Conservation (phyloP, 2,888 invertebrate species). For the Cantharis flavilabris region DNA sequence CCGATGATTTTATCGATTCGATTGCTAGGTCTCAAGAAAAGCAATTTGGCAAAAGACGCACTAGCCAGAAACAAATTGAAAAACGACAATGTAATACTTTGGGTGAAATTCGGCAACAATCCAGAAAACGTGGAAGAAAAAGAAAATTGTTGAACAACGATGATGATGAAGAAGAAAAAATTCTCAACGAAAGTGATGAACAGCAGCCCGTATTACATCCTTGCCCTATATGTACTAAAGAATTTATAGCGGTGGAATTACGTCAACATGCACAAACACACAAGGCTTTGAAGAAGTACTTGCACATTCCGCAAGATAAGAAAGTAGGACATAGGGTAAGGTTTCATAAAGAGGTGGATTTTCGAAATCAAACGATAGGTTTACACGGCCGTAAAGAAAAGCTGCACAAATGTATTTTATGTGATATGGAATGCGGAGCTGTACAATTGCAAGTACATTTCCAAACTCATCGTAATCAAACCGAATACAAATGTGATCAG, state of each 20-base stretch:
- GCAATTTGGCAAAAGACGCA: constrained; percentile 21
- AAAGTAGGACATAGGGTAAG: constrained; percentile 34
- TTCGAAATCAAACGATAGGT: constrained; percentile 6
- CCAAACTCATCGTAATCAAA: constrained; percentile 39
- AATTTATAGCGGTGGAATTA: constrained; percentile 40
- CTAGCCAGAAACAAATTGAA: constrained; percentile 28
- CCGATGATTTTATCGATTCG: constrained; percentile 22
- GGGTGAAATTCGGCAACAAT: constrained; percentile 3
- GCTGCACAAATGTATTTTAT: constrained; percentile 43
- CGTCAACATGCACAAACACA: constrained; percentile 42
- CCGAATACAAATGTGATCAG: constrained; percentile 43
- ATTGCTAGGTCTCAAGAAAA: constrained; percentile 23
- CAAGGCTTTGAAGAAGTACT: constrained; percentile 44
- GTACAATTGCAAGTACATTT: constrained; percentile 40
- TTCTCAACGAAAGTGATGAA: neutral
- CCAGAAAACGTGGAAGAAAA: constrained; percentile 23
- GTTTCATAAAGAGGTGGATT: constrained; percentile 25
- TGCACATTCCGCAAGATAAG: constrained; percentile 34
- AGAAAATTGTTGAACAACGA: constrained; percentile 1
- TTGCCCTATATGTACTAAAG: constrained; percentile 44
- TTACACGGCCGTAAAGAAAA: constrained; percentile 36
- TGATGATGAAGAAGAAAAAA: neutral
- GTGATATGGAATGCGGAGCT: constrained; percentile 37
- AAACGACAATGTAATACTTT: constrained; percentile 19
- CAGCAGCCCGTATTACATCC: constrained; percentile 32